Evolutionary conservation across 1,140 invertebrate genomes (phyloP).

Genomic region (Sitophilus oryzae): DNA sequence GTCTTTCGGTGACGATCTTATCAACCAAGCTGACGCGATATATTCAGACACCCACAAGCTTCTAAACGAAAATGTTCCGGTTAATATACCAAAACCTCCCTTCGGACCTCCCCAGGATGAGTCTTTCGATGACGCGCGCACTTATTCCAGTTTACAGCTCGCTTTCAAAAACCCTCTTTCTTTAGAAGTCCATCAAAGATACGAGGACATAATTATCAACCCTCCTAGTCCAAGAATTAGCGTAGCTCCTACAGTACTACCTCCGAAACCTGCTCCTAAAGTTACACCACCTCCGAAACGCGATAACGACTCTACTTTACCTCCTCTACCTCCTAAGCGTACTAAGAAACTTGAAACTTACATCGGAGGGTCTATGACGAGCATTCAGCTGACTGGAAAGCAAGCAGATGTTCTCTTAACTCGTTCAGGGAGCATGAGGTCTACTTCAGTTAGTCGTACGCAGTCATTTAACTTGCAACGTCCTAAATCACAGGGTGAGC

Average conservation of each 20-base stretch:
- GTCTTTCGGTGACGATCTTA: slow-evolving; percentile 63
- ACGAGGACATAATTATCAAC: slow-evolving; percentile 15
- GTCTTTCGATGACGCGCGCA: slow-evolving; percentile 64
- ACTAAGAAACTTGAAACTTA: slow-evolving; percentile 55
- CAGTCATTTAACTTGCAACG: slow-evolving; percentile 36
- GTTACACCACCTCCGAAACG: slow-evolving; percentile 43
- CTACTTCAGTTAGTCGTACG: slow-evolving; percentile 23
- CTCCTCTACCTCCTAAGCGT: slow-evolving; percentile 72
- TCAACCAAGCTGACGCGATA: slow-evolving; percentile 69
- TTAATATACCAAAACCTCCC: slow-evolving; percentile 20
- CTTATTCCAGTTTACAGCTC: slow-evolving; percentile 75
- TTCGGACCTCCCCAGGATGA: slow-evolving; percentile 53
- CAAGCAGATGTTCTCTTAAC: slow-evolving; percentile 19
- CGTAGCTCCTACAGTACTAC: background rate
- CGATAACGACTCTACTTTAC: slow-evolving; percentile 55
- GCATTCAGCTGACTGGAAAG: slow-evolving; percentile 24
- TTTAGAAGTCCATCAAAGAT: slow-evolving; percentile 39
- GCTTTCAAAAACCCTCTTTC: slow-evolving; percentile 78
- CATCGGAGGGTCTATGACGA: slow-evolving; percentile 26
- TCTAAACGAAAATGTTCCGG: slow-evolving; percentile 13
- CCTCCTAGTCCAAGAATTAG: slow-evolving; percentile 15
- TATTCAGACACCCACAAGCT: slow-evolving; percentile 54
- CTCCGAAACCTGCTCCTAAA: slow-evolving; percentile 6
- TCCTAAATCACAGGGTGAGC: slow-evolving; percentile 44
- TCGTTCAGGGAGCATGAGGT: slow-evolving; percentile 21